Base-by-base conservation (phyloP, 2,797 vertebrate species). In the Pitangus sulphuratus region DNA sequence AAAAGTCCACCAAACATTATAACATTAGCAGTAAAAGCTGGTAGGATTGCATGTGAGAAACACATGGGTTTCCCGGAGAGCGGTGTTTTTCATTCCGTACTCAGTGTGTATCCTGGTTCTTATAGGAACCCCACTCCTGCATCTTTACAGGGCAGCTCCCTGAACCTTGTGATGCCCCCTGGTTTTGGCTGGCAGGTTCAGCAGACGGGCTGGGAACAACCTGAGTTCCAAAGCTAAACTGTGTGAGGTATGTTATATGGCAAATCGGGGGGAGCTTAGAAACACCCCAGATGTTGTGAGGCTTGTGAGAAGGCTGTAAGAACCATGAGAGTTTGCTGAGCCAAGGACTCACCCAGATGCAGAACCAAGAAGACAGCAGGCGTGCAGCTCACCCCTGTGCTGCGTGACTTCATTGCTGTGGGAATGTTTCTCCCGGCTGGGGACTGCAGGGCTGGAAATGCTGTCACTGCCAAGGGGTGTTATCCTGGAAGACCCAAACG, bases 291-390 rank as follows among this genome's bases (percentile, higher is more conserved):
- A 16, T 8, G 9, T 22, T 66, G 42, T 37, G 76, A 85, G 33
- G 44, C 24, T 71, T 51, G n/a, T 87, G 62, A 21, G 50, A 56
- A 85, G 44, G 31, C 58, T 74, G n/a, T 44, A 56, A 54, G 35
- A 37, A 30, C 44, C 3, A 3, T 0, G 15, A 65, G 56, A 40
- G 18, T 39, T 70, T 5, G 5, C 44, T 82, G 64, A 65, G 70
- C 15, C 3, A 15, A 77, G 53, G 82, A 97, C 97, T 97, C 74
- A 97, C 97, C 93, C 37, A 93, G 60, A 15, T 61, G 77, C 60
- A 96, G 77, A 79, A 89, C 31, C 47, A 75, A 39, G 92, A 85
- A 12, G 88, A 91, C 0, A 0, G 74, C 28, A 57, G 58, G 15
- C 0, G 0, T 22, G 79, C 48, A 44, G 64, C 50, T 91, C 64